These are phyloP conservation scores for Cylindroiulus punctatus DNA, from an alignment of 2,888 invertebrate species.

Conservation along the genomic window DNA sequence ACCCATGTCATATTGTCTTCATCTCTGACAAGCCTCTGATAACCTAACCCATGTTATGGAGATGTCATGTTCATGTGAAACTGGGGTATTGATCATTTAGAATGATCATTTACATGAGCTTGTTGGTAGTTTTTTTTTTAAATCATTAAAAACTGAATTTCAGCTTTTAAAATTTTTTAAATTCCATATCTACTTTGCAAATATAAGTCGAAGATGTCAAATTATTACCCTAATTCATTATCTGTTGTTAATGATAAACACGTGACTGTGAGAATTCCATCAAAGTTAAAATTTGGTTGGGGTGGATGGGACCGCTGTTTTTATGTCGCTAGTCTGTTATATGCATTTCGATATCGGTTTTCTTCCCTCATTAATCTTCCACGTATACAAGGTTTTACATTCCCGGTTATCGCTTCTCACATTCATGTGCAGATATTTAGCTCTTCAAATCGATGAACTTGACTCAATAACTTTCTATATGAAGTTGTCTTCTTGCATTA, in stretches of 20 bases:
- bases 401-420: background rate
- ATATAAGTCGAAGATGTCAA: background rate
- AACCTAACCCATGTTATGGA: too few species aligned
- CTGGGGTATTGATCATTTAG: too few species aligned
- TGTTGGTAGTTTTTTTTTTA: too few species aligned
- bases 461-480: too few species aligned
- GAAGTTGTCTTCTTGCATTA: too few species aligned
- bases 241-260: background rate
- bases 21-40: too few species aligned
- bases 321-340: background rate
- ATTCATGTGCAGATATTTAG: background rate
- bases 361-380: background rate
- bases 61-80: too few species aligned
- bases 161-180: too few species aligned
- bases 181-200: background rate
- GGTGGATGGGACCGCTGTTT: background rate
- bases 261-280: background rate
- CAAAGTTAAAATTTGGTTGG: background rate
- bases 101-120: too few species aligned
- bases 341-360: background rate
- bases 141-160: too few species aligned
- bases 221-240: background rate
- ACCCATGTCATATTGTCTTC: too few species aligned
- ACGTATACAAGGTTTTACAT: background rate
- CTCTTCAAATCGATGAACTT: background rate